phyloP scores from a whole-genome alignment of 2,113 vertebrate genomes.

The Cryptomyrus ogoouensis region DNA sequence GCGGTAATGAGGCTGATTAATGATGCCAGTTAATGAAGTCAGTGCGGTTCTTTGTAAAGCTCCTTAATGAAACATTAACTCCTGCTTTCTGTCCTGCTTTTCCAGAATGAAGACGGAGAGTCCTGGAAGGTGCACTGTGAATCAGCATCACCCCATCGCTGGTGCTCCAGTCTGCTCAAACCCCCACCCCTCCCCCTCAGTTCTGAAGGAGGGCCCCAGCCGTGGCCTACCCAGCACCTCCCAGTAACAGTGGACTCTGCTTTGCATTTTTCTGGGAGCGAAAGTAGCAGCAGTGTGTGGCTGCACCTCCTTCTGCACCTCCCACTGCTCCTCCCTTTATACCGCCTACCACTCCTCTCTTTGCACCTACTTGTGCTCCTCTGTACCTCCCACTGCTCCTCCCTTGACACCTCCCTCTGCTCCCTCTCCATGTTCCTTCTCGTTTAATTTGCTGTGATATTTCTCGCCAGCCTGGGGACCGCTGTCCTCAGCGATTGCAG shows the following conservation, averaged over 20 bases:
- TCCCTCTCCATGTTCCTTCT: slow-evolving; percentile 16
- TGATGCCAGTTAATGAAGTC: neutral
- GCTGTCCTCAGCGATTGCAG: neutral
- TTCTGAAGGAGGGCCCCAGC: neutral
- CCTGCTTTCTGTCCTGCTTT: neutral
- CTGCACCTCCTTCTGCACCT: neutral
- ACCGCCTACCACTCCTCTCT: neutral
- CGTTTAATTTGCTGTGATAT: slow-evolving; percentile 12
- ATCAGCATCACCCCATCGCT: neutral
- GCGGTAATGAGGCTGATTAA: neutral
- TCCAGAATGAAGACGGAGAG: slow-evolving; percentile 33
- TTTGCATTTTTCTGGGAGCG: neutral
- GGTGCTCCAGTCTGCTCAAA: neutral
- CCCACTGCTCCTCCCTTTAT: neutral
- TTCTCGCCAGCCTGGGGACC: slow-evolving; percentile 19
- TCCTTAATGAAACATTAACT: neutral
- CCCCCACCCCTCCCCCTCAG: neutral
- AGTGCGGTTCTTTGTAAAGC: neutral
- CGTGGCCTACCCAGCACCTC: neutral
- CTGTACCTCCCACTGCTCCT: neutral
- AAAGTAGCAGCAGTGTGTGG: neutral
- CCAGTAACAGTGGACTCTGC: neutral
- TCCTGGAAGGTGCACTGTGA: neutral
- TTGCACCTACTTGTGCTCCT: neutral
- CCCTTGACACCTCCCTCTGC: neutral